phyloP scores from a whole-genome alignment of 2,113 vertebrate genomes.

The Seriola rivoliana region DNA sequence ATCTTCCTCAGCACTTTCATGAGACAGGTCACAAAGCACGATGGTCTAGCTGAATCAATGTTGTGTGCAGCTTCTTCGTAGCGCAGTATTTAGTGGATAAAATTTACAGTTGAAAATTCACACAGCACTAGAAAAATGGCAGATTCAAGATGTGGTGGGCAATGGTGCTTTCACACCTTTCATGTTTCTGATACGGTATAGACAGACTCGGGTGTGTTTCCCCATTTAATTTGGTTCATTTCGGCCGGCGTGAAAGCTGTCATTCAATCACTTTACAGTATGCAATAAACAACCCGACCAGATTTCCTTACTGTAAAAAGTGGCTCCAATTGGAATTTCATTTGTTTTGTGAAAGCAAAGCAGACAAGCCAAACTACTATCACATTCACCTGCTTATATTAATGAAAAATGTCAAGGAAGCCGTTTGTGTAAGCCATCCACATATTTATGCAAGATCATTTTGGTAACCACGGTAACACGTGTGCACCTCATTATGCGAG shows the following conservation, averaged over 20 bases:
- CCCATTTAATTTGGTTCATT: background rate
- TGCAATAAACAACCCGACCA: background rate
- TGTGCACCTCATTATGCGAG: background rate
- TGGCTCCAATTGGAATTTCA: background rate
- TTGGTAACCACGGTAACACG: background rate
- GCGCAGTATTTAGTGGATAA: too few relatives aligned
- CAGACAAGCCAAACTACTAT: background rate
- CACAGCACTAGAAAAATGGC: too few relatives aligned
- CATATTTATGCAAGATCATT: background rate
- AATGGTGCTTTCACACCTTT: background rate
- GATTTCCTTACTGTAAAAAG: background rate
- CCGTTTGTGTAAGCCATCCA: constrained; percentile 6
- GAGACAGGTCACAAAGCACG: too few relatives aligned
- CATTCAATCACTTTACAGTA: background rate
- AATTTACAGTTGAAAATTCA: too few relatives aligned
- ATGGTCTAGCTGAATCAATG: too few relatives aligned
- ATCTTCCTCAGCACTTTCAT: too few relatives aligned
- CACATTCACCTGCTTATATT: background rate
- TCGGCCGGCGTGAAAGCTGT: background rate
- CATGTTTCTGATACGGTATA: background rate
- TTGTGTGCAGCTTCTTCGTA: too few relatives aligned
- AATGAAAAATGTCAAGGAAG: background rate
- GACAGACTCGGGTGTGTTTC: background rate
- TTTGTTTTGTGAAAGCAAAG: background rate
- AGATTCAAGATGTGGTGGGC: too few relatives aligned